These are phyloP conservation scores for Ichneumoninae sp. DNA, from an alignment of 2,888 invertebrate species.

Conservation along the genomic window DNA sequence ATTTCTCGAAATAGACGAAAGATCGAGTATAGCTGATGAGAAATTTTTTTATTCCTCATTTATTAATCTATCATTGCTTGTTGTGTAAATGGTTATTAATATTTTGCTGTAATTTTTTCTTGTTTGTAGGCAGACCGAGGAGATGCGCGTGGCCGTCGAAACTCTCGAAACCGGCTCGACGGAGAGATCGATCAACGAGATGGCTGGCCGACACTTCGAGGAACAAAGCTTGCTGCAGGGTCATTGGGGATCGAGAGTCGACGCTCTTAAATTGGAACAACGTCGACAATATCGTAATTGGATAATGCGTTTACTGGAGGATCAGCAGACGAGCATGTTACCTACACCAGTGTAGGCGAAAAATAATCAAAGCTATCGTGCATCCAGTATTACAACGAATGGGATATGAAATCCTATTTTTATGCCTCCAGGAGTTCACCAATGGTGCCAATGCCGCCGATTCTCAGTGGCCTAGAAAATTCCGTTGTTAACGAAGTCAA, in stretches of 20 bases:
- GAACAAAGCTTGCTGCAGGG: slow-evolving; percentile 93
- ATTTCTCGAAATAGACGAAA: slow-evolving; percentile 2
- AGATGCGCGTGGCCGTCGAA: slow-evolving; percentile 95
- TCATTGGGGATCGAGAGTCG: slow-evolving; percentile 93
- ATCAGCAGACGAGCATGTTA: slow-evolving; percentile 87
- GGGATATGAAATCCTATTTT: background rate
- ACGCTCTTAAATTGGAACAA: slow-evolving; percentile 93
- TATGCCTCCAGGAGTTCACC: slow-evolving; percentile 84
- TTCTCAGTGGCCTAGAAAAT: slow-evolving; percentile 78
- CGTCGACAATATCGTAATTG: slow-evolving; percentile 94
- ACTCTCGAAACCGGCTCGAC: slow-evolving; percentile 91
- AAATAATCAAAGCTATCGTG: slow-evolving; percentile 17
- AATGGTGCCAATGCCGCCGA: slow-evolving; percentile 81
- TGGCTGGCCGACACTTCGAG: slow-evolving; percentile 93
- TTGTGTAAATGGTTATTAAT: background rate
- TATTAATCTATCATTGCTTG: background rate
- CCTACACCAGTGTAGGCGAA: slow-evolving; percentile 85
- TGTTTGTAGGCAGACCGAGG: slow-evolving; percentile 91
- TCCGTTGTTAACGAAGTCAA: slow-evolving; percentile 78
- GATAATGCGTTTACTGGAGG: slow-evolving; percentile 93
- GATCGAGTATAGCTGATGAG: background rate
- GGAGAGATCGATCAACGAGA: slow-evolving; percentile 93
- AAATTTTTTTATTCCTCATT: background rate
- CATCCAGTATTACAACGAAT: background rate
- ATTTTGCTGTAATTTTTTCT: slow-evolving; percentile 54